A percentile compares a stretch with the other conserved stretches of the same genome.
Evolutionary conservation across 2,797 vertebrate genomes (phyloP).

Genomic region (Pseudotriccus pelzelni): DNA sequence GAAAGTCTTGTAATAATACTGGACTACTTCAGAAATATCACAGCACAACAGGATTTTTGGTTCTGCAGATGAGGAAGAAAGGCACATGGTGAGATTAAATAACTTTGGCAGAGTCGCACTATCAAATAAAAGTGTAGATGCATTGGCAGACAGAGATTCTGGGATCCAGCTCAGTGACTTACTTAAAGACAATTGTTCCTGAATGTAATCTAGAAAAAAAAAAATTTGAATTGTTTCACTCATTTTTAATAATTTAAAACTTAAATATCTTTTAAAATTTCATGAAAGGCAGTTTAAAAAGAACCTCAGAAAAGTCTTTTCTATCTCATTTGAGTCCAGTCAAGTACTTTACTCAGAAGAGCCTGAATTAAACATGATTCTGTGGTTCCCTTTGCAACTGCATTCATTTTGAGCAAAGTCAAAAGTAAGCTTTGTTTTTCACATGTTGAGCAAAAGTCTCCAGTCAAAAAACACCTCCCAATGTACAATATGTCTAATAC

Average conservation of each 20-base stretch:
- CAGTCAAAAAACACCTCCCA: neutral
- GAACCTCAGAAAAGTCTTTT: neutral
- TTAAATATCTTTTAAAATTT: neutral
- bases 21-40: neutral
- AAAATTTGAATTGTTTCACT: neutral
- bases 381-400: neutral
- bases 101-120: fast-evolving
- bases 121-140: neutral
- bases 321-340: neutral
- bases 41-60: neutral
- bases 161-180: neutral
- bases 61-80: neutral
- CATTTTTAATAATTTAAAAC: neutral
- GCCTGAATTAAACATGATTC: neutral
- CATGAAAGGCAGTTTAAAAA: neutral
- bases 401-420: neutral
- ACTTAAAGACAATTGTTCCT: neutral
- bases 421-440: neutral
- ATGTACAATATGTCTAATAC: neutral
- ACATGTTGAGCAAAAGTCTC: neutral
- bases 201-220: neutral
- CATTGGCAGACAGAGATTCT: neutral
- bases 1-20: neutral
- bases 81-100: neutral
- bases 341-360: neutral